These are phyloP conservation scores for Amiota minor DNA, from an alignment of 2,888 invertebrate genomes.

Conservation along the genomic window DNA sequence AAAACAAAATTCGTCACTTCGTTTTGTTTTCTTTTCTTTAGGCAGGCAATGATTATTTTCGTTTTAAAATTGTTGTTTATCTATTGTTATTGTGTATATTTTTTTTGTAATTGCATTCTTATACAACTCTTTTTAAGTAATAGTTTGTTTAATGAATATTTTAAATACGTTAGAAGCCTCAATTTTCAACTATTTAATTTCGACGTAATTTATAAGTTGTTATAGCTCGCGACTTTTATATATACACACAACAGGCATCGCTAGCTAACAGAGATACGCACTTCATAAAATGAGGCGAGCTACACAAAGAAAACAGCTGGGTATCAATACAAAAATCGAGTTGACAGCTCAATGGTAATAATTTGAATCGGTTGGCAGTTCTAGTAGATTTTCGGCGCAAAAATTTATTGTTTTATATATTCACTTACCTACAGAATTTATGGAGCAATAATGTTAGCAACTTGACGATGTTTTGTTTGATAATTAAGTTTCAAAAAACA, in stretches of 20 bases:
- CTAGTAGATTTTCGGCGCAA: too few relatives aligned
- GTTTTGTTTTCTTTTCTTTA: conserved; percentile 2
- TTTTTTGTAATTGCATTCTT: conserved; percentile 28
- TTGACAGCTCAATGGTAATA: neutral
- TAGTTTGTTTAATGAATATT: conserved; percentile 27
- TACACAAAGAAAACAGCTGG: conserved; percentile 14
- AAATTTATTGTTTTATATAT: too few relatives aligned
- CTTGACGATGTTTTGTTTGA: too few relatives aligned
- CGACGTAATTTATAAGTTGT: conserved; percentile 27
- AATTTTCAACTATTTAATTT: conserved; percentile 41
- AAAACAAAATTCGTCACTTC: conserved; percentile 54
- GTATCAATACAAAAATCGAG: neutral
- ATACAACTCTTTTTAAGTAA: too few relatives aligned
- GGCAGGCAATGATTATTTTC: conserved; percentile 39
- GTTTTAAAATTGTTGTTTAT: conserved; percentile 50
- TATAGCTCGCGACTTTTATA: conserved; percentile 38
- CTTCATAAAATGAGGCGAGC: conserved; percentile 55
- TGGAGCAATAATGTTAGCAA: too few relatives aligned
- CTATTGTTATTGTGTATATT: conserved; percentile 5
- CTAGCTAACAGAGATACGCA: conserved; percentile 64
- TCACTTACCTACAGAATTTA: too few relatives aligned
- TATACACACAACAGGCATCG: conserved; percentile 57
- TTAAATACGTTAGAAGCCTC: neutral
- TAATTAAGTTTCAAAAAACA: too few relatives aligned
- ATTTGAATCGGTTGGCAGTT: too few relatives aligned